These are phyloP conservation scores for Taxidea taxus DNA, from an alignment of 2,113 vertebrate species.

Conservation along the genomic window DNA sequence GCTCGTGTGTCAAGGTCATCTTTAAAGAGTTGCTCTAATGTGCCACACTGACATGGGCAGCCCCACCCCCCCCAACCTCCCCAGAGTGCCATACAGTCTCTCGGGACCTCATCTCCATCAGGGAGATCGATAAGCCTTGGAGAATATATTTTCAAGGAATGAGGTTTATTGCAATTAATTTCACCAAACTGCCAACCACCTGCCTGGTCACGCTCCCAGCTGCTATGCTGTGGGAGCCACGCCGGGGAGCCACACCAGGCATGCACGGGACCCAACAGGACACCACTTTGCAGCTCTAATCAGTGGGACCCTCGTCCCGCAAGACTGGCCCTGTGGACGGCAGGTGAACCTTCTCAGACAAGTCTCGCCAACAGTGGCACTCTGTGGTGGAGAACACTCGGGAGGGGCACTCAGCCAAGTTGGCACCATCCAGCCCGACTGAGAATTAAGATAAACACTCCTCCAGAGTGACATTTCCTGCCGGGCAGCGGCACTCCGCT, in stretches of 20 bases:
- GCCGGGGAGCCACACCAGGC: background rate
- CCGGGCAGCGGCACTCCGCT: background rate
- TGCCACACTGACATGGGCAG: background rate
- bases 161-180: background rate
- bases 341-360: background rate
- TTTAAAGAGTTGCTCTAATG: background rate
- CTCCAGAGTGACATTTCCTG: background rate
- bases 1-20: background rate
- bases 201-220: accelerated
- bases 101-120: background rate
- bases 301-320: background rate
- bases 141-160: background rate
- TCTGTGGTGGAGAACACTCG: background rate
- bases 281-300: background rate
- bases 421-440: background rate
- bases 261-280: background rate
- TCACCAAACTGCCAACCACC: background rate
- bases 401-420: background rate
- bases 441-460: background rate
- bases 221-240: accelerated
- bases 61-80: background rate
- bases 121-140: background rate
- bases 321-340: background rate
- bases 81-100: background rate
- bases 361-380: background rate